phyloP scores from a whole-genome alignment of 2,113 vertebrate genomes.

The Catagonus wagneri region DNA sequence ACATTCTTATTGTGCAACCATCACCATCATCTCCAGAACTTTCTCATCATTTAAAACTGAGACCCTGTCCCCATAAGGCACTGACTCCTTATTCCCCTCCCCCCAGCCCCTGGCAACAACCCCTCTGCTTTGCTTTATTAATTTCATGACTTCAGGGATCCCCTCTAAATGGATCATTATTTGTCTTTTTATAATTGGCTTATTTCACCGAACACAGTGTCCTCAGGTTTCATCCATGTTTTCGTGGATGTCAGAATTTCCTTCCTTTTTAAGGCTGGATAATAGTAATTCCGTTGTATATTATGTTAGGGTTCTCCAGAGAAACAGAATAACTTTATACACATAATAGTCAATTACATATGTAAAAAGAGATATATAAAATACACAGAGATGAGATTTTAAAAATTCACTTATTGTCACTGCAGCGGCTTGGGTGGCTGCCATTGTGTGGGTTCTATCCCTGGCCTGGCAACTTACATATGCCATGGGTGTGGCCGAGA shows the following conservation, averaged over 20 bases:
- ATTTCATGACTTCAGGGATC: background rate
- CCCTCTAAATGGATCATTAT: background rate
- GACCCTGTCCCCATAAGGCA: background rate
- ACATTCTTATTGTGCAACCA: background rate
- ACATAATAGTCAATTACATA: background rate
- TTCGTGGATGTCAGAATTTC: background rate
- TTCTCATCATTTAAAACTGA: background rate
- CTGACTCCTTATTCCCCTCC: background rate
- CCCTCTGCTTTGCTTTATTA: background rate
- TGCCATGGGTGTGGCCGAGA: too few species aligned
- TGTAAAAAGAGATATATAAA: too few species aligned
- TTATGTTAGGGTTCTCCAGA: background rate
- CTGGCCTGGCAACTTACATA: too few species aligned
- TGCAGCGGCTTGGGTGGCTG: too few species aligned
- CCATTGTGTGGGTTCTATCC: too few species aligned
- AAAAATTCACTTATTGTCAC: too few species aligned
- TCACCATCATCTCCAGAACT: background rate
- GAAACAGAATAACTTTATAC: background rate
- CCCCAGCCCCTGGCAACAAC: background rate
- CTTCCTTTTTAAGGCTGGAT: background rate
- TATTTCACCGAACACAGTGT: background rate
- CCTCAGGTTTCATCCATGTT: background rate
- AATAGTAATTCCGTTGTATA: background rate
- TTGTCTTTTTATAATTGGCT: background rate
- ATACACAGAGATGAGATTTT: background rate